Evolutionary conservation across 2,113 vertebrate species (phyloP).

Genomic region (Notarius lentiginosus): DNA sequence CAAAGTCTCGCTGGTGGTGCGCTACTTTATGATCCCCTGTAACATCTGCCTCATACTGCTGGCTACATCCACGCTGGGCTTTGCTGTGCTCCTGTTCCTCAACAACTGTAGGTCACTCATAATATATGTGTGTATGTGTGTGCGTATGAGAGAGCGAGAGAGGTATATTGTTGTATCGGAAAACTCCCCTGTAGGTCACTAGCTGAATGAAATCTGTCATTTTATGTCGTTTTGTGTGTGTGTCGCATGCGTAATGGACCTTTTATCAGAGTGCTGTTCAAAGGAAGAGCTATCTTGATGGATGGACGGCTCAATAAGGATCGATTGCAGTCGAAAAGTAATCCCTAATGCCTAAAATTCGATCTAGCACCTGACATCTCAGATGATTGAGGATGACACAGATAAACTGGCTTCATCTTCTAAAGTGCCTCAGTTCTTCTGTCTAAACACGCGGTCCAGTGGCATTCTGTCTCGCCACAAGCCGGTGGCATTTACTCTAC

Average conservation of each 20-base stretch:
- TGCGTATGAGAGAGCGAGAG: neutral
- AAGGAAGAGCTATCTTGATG: constrained; percentile 43
- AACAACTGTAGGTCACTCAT: constrained; percentile 89
- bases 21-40: constrained; percentile 96
- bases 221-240: neutral
- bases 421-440: constrained; percentile 51
- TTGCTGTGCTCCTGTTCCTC: constrained; percentile 93
- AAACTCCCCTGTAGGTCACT: constrained; percentile 8
- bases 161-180: neutral
- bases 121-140: constrained; percentile 9
- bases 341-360: constrained; percentile 56
- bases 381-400: constrained; percentile 54
- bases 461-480: constrained; percentile 57
- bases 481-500: constrained; percentile 69
- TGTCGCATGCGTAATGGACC: constrained; percentile 4
- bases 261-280: constrained; percentile 37
- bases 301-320: constrained; percentile 55
- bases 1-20: constrained; percentile 92
- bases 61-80: constrained; percentile 89
- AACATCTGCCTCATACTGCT: constrained; percentile 97
- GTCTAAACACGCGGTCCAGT: constrained; percentile 43
- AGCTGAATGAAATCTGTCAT: constrained; percentile 15
- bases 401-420: constrained; percentile 56
- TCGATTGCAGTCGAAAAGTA: constrained; percentile 55
- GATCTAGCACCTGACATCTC: constrained; percentile 47